A percentile compares a stretch with the other conserved stretches of the same genome.
Evolutionary conservation across 1,140 invertebrate species (phyloP).

Genomic region (Tetragonula clypearis): DNA sequence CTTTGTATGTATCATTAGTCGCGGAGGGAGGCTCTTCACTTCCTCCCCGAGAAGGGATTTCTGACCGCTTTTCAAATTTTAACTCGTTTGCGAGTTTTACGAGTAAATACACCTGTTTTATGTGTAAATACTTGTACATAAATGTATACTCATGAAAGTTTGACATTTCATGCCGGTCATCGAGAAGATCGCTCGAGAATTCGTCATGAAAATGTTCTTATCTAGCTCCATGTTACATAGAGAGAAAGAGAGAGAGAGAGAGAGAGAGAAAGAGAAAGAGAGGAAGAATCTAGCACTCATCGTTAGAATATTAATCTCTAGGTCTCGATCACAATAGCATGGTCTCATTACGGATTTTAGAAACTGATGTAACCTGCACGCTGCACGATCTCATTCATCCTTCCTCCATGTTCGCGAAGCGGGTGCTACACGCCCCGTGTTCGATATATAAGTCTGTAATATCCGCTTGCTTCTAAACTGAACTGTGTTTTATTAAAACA

Average conservation of each 20-base stretch:
- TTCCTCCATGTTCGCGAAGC: background rate
- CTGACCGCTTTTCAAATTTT: background rate
- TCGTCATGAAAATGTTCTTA: background rate
- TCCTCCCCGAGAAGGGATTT: background rate
- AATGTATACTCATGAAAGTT: background rate
- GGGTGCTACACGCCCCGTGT: background rate
- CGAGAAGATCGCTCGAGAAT: background rate
- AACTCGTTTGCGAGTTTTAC: background rate
- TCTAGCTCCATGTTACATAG: constrained; percentile 32
- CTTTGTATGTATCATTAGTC: background rate
- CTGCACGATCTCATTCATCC: constrained; percentile 64
- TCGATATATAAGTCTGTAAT: background rate
- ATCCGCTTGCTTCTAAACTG: background rate
- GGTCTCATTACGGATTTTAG: constrained; percentile 78
- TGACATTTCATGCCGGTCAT: background rate
- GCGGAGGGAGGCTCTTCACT: too few species aligned
- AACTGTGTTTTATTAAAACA: background rate
- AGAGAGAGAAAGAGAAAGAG: constrained; percentile 8
- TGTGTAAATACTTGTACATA: constrained; percentile 35
- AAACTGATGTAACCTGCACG: constrained; percentile 66
- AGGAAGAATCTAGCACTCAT: constrained; percentile 17
- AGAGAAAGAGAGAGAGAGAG: background rate
- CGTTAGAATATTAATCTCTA: constrained; percentile 44
- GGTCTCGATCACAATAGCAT: constrained; percentile 72
- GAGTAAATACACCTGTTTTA: too few species aligned